These are phyloP conservation scores for Folsomia manolachei DNA, from an alignment of 2,888 invertebrate species.

Conservation along the genomic window DNA sequence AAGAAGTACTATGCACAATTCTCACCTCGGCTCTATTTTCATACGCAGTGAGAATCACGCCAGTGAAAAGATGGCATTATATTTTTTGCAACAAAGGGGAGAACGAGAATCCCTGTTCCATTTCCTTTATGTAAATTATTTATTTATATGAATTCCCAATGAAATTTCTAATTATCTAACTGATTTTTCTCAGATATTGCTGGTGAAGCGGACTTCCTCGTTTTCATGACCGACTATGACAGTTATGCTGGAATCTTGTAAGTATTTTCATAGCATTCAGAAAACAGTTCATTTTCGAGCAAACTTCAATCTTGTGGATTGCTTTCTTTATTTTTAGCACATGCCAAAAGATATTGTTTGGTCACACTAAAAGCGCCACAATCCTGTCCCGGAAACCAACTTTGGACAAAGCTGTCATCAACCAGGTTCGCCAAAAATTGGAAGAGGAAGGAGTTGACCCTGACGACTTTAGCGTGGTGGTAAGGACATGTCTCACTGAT, in stretches of 20 bases:
- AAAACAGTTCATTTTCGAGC: too few relatives aligned
- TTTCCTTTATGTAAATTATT: too few relatives aligned
- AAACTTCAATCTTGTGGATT: too few relatives aligned
- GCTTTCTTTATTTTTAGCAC: too few relatives aligned
- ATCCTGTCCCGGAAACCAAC: conserved; percentile 73
- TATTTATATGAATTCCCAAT: too few relatives aligned
- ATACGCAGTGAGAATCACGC: too few relatives aligned
- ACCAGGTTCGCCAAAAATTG: conserved; percentile 66
- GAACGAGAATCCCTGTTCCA: too few relatives aligned
- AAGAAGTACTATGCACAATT: not conserved
- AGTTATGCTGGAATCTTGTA: conserved; percentile 74
- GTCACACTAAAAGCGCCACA: conserved; percentile 73
- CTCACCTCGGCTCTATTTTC: not conserved
- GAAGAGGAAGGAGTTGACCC: conserved; percentile 69
- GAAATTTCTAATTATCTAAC: too few relatives aligned
- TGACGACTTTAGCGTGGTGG: conserved; percentile 69
- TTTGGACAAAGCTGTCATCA: conserved; percentile 67
- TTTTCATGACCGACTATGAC: conserved; percentile 71
- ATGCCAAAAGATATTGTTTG: conserved; percentile 72
- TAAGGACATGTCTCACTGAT: conserved; percentile 8
- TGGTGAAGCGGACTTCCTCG: conserved; percentile 70
- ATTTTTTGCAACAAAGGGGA: too few relatives aligned
- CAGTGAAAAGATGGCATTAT: too few relatives aligned
- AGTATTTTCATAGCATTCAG: too few relatives aligned
- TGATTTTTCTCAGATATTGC: conserved; percentile 71